A percentile compares a stretch with the other conserved stretches of the same genome.
Conservation (phyloP, 1,140 invertebrate genomes). For the Bombus superbus region DNA sequence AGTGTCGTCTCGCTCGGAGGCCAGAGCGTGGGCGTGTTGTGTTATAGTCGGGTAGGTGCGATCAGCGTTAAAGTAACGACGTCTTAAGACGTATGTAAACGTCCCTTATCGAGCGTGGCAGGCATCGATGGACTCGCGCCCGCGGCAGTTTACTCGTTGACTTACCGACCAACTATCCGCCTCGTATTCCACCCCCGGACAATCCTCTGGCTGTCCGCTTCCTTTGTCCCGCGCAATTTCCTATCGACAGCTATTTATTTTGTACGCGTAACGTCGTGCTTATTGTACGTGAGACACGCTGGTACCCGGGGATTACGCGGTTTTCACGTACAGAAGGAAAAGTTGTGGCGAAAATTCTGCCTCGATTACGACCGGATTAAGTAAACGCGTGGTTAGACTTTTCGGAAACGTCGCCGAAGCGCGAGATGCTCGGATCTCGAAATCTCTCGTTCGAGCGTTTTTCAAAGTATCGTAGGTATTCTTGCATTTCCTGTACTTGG, state of each 20-base stretch:
- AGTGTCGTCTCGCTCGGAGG: neutral
- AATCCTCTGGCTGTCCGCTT: neutral
- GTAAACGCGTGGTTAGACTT: neutral
- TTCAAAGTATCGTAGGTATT: too few relatives aligned
- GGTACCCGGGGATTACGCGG: conserved; percentile 68
- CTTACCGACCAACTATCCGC: conserved; percentile 52
- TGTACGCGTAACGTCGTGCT: conserved; percentile 63
- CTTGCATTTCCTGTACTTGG: neutral
- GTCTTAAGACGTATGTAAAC: conserved; percentile 68
- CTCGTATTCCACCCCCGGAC: neutral
- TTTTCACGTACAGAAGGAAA: conserved; percentile 30
- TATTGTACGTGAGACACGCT: conserved; percentile 70
- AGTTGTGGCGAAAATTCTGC: conserved; percentile 29
- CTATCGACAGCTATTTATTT: conserved; percentile 43
- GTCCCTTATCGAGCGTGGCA: conserved; percentile 65
- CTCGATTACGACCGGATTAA: conserved; percentile 54
- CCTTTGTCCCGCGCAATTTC: conserved; percentile 15
- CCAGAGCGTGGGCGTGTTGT: conserved; percentile 24
- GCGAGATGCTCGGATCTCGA: too few relatives aligned
- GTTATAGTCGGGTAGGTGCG: conserved; percentile 42
- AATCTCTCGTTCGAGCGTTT: neutral
- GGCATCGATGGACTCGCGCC: conserved; percentile 51
- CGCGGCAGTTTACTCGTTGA: conserved; percentile 55
- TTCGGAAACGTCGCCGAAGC: neutral
- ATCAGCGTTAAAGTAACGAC: conserved; percentile 62